Conservation (phyloP, 2,888 invertebrate species). For the Augiades crinisus region DNA sequence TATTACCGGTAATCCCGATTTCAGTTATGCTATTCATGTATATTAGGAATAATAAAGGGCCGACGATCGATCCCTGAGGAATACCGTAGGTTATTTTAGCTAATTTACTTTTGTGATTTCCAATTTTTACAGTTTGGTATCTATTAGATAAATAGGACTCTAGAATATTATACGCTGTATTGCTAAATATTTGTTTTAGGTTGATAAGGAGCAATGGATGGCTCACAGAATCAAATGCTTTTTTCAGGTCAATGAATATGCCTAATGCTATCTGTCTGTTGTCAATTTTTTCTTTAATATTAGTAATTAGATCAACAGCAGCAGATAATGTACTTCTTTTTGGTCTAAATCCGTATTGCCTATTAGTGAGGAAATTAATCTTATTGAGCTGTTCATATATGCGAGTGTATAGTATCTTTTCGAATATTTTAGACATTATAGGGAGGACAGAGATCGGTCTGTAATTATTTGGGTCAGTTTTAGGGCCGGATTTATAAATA, state of each 20-base stretch:
- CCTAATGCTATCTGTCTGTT: not conserved
- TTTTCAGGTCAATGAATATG: not conserved
- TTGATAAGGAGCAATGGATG: not conserved
- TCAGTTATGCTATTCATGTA: conserved; percentile 7
- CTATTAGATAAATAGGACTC: not conserved
- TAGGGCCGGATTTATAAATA: not conserved
- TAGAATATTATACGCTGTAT: not conserved
- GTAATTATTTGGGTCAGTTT: too few species aligned
- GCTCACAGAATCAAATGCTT: not conserved
- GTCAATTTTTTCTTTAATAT: not conserved
- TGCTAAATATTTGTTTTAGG: not conserved
- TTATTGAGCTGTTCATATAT: not conserved
- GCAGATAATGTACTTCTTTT: not conserved
- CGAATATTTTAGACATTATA: not conserved
- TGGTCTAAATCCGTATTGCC: not conserved
- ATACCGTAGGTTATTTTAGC: conserved; percentile 1
- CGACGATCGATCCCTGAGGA: conserved; percentile 13
- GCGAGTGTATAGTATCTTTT: not conserved
- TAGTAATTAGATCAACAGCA: not conserved
- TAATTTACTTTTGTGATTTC: not conserved
- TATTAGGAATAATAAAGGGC: conserved; percentile 6
- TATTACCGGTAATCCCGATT: not conserved
- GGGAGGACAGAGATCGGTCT: too few species aligned
- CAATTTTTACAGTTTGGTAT: not conserved
- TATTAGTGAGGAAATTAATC: not conserved